These are phyloP conservation scores for Tenualosa thibaudeaui DNA, from an alignment of 2,797 vertebrate species.

Conservation along the genomic window DNA sequence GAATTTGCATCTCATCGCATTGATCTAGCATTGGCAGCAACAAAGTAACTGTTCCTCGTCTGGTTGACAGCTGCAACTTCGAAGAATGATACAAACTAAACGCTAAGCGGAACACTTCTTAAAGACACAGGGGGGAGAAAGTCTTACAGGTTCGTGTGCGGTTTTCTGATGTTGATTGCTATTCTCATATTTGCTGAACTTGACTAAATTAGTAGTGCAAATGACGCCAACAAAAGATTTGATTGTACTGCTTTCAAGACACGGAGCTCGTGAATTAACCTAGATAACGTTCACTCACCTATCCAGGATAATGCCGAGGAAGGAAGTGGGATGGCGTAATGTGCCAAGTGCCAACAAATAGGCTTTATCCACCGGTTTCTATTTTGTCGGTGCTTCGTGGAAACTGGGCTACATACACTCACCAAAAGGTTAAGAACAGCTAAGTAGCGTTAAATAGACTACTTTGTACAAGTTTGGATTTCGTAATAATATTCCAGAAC, in stretches of 20 bases:
- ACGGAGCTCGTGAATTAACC: neutral
- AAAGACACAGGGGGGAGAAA: slow-evolving; percentile 58
- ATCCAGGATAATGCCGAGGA: slow-evolving; percentile 14
- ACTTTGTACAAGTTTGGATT: neutral
- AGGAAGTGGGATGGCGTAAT: slow-evolving; percentile 17
- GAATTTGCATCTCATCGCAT: slow-evolving; percentile 36
- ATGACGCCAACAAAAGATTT: neutral
- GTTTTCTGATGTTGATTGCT: slow-evolving; percentile 15
- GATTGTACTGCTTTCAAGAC: neutral
- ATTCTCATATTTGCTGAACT: neutral
- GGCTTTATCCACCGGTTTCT: slow-evolving; percentile 9
- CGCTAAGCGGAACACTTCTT: slow-evolving; percentile 49
- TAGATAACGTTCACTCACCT: slow-evolving; percentile 9
- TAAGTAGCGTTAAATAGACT: neutral
- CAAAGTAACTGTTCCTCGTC: slow-evolving; percentile 40
- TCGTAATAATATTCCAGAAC: neutral
- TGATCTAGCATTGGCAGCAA: slow-evolving; percentile 22
- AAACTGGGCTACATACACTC: neutral
- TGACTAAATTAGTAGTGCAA: neutral
- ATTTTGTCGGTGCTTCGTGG: neutral
- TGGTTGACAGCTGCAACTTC: slow-evolving; percentile 61
- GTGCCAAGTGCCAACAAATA: slow-evolving; percentile 9
- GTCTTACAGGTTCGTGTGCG: slow-evolving; percentile 72
- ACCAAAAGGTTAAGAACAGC: neutral
- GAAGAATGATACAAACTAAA: slow-evolving; percentile 63